Evolutionary conservation across 2,797 vertebrate species (phyloP).

Genomic region (Sarcophilus harrisii): DNA sequence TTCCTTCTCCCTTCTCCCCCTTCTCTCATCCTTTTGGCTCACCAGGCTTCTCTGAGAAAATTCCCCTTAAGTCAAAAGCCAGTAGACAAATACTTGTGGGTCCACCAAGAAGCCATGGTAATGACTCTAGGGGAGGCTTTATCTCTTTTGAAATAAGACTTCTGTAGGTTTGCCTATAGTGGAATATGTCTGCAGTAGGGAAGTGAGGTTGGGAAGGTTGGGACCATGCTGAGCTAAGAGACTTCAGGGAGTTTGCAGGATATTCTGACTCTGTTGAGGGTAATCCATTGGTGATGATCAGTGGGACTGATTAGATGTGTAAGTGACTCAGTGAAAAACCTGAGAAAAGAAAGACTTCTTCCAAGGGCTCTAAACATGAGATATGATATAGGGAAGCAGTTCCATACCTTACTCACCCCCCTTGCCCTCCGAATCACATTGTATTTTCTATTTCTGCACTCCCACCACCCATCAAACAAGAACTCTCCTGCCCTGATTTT

Average conservation of each 20-base stretch:
- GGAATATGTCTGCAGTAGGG: not conserved
- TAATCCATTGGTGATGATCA: not conserved
- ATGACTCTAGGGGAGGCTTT: not conserved
- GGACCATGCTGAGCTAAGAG: not conserved
- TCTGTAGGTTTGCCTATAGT: not conserved
- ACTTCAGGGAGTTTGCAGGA: not conserved
- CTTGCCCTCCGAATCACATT: not conserved
- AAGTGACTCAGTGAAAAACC: not conserved
- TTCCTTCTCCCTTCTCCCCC: not conserved
- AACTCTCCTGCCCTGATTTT: not conserved
- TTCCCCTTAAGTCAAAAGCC: not conserved
- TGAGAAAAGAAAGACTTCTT: not conserved
- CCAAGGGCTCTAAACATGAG: not conserved
- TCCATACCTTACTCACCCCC: not conserved
- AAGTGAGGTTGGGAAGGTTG: not conserved
- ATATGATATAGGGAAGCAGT: not conserved
- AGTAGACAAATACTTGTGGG: not conserved
- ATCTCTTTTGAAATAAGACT: not conserved
- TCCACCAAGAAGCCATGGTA: not conserved
- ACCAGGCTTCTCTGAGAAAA: not conserved
- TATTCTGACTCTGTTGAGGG: not conserved
- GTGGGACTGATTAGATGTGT: not conserved
- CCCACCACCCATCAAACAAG: not conserved
- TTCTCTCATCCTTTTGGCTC: not conserved
- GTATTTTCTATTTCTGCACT: not conserved